These are phyloP conservation scores for Apamea crenata DNA, from an alignment of 2,888 invertebrate species.

Conservation along the genomic window DNA sequence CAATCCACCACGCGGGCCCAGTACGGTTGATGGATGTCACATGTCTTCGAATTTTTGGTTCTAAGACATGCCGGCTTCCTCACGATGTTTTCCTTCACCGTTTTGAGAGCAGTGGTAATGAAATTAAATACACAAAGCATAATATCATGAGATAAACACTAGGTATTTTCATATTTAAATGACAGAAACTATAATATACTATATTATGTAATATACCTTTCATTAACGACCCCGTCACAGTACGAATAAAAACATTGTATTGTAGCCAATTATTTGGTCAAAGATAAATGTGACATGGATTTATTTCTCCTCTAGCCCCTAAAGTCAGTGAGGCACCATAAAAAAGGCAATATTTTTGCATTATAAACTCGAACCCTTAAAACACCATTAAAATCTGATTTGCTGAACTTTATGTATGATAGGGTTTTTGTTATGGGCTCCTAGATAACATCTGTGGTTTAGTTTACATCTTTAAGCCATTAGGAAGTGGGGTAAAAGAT, in stretches of 20 bases:
- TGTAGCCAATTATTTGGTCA: neutral
- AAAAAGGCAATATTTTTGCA: neutral
- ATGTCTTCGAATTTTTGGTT: too few species aligned
- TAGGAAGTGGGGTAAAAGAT: slow-evolving; percentile 41
- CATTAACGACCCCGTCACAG: neutral
- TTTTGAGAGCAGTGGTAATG: too few species aligned
- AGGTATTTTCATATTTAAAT: neutral
- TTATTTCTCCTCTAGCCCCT: neutral
- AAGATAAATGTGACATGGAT: neutral
- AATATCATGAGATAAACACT: too few species aligned
- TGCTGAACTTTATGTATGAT: slow-evolving; percentile 52
- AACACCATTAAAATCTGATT: slow-evolving; percentile 43
- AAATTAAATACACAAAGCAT: too few species aligned
- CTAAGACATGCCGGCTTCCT: too few species aligned
- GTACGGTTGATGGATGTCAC: too few species aligned
- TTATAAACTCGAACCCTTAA: slow-evolving; percentile 11
- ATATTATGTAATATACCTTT: neutral
- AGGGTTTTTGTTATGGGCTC: slow-evolving; percentile 40
- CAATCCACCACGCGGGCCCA: too few species aligned
- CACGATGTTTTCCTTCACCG: too few species aligned
- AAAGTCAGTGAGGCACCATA: neutral
- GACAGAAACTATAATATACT: neutral
- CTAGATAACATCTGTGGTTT: slow-evolving; percentile 49
- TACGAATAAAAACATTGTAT: neutral
- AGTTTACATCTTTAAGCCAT: slow-evolving; percentile 49